Evolutionary conservation across 2,797 vertebrate genomes (phyloP).

Genomic region (Xiphophorus birchmanni): DNA sequence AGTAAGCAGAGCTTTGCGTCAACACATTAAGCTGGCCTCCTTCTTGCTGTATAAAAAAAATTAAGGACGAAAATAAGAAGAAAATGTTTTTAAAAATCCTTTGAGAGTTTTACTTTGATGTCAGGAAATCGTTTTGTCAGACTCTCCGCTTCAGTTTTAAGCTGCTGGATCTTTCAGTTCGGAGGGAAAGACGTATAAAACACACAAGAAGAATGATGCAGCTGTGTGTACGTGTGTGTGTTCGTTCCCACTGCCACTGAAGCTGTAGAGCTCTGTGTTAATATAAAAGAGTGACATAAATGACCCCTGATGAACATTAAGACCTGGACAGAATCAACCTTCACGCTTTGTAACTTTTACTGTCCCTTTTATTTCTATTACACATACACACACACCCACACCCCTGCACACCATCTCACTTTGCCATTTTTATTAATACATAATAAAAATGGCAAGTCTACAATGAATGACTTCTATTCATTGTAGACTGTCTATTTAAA

Average conservation of each 20-base stretch:
- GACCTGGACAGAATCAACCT: slow-evolving; percentile 33
- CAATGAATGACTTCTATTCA: background rate
- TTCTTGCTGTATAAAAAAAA: background rate
- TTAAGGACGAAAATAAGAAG: slow-evolving; percentile 10
- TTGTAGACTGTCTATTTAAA: background rate
- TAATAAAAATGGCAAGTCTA: too few relatives aligned
- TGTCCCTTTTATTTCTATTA: background rate
- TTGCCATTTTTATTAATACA: background rate
- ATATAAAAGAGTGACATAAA: slow-evolving; percentile 22
- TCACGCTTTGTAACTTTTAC: slow-evolving; percentile 23
- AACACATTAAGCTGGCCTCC: slow-evolving; percentile 9
- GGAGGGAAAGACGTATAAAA: slow-evolving; percentile 20
- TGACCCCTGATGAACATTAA: slow-evolving; percentile 31
- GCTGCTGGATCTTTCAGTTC: slow-evolving; percentile 13
- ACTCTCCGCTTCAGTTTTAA: slow-evolving; percentile 13
- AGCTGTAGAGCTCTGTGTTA: background rate
- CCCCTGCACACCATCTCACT: background rate
- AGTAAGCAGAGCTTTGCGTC: slow-evolving; percentile 6
- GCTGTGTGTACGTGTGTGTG: background rate
- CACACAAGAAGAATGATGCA: slow-evolving; percentile 26
- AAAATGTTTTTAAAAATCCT: slow-evolving; percentile 36
- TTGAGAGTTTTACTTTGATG: slow-evolving; percentile 52
- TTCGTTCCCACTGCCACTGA: too few relatives aligned
- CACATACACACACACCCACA: background rate
- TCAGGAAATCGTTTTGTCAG: slow-evolving; percentile 32